Conservation (phyloP, 1,140 invertebrate genomes). For the Pseudomyrmex sp. region DNA sequence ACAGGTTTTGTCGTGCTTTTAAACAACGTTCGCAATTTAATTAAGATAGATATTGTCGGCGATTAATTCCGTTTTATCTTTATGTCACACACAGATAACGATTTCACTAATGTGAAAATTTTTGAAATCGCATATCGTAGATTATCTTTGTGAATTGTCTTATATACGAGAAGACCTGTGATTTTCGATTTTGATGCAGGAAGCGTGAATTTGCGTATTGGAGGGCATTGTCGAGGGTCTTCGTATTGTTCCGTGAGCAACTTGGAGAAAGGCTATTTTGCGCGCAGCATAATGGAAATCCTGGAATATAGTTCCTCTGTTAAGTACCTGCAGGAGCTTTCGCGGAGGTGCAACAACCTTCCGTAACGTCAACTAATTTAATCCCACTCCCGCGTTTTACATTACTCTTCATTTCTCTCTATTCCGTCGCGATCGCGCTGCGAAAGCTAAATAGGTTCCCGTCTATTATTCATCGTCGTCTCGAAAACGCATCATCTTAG, state of each 20-base stretch:
- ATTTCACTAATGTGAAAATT: too few species aligned
- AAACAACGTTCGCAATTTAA: not conserved
- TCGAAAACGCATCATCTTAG: constrained; percentile 34
- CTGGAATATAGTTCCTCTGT: constrained; percentile 58
- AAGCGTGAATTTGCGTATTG: constrained; percentile 44
- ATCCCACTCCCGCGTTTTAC: not conserved
- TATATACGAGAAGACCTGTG: not conserved
- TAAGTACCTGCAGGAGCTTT: constrained; percentile 66
- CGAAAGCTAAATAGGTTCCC: constrained; percentile 55
- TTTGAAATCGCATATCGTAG: too few species aligned
- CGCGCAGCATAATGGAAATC: constrained; percentile 59
- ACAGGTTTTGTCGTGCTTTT: not conserved
- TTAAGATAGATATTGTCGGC: not conserved
- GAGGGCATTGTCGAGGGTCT: not conserved
- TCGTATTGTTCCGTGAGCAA: constrained; percentile 48
- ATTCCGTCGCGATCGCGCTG: constrained; percentile 30
- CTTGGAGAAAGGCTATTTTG: constrained; percentile 66
- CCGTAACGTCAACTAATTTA: constrained; percentile 59
- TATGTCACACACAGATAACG: too few species aligned
- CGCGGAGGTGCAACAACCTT: constrained; percentile 52
- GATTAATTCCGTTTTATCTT: not conserved
- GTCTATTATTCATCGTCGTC: constrained; percentile 56
- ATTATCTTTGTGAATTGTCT: not conserved
- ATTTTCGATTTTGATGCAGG: constrained; percentile 37
- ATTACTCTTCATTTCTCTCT: constrained; percentile 49